Evolutionary conservation across 2,888 invertebrate genomes (phyloP), one percentile per base, ranked within the genome.

Genomic region (Carterocephalus palaemon): DNA sequence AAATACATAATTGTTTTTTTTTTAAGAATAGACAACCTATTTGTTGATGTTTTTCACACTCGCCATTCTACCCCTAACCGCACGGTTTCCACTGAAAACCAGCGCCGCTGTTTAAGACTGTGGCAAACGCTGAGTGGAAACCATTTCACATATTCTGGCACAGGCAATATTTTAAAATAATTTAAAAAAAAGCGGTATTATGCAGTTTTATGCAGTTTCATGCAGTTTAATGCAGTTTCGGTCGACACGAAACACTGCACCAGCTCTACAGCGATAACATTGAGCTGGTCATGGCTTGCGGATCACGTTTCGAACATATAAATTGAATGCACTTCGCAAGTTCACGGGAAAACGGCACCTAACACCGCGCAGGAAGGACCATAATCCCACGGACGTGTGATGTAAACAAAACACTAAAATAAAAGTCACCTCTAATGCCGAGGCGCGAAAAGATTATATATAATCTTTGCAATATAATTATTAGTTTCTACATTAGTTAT

Each of bases 361-460:
- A 36, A 26, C 4, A n/a, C 12, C 2, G n/a, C 5, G 8, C 4
- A 20, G 10, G 16, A 46, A 33, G 33, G 28, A 6, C 12, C 12
- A 28, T 26, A 37, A 37, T 52, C 16, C 40, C 22, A 31, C 49
- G 33, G n/a, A 33, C n/a, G 3, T 2, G 6, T 2, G 10, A 9
- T 24, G 32, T 41, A 33, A 41, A 41, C 41, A 41, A 41, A 41
- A 41, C 7, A 41, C 24, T 41, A 33, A 33, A 41, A 41, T 9
- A 17, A 23, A 9, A 26, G 24, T 41, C 41, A 24, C 26, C 19
- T 26, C 16, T 16, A 22, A 22, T 40, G 22, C 24, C 17, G 13
- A 9, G 10, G 17, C 19, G 20, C 34, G 26, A 42, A 33, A 26
- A 36, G n/a, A n/a, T n/a, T 36, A 15, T 8, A 9, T 19, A 24